Base-by-base conservation (phyloP, 2,113 vertebrate species). In the Callocephalon fimbriatum region DNA sequence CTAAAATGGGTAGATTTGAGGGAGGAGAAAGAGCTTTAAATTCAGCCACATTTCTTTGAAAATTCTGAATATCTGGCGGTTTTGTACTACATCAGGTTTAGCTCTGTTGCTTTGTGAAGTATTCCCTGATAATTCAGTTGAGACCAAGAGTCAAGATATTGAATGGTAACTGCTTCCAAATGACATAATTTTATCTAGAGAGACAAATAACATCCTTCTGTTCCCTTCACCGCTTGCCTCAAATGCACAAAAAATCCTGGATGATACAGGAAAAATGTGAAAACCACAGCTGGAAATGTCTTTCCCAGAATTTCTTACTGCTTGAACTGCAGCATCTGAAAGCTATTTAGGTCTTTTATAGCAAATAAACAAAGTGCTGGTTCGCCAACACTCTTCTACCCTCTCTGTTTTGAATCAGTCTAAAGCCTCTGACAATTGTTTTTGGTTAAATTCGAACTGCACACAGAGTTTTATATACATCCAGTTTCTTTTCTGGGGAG, bases 291-390 rank as follows among this genome's bases (percentile, higher is more conserved):
- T 88, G 83, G 76, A 90, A 91, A 87, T 71, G 79, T 87, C 78
- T 92, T 78, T 83, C 48, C 82, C 42, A 40, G 42, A 86, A 40
- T 77, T 37, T 86, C 61, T 78, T 93, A 42, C 47, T 68, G 74
- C 12, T 72, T 80, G 45, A 96, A 93, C 76, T 74, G 59, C 45
- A 86, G 78, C 67, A 95, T 95, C 96, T 97, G 62, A 93, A 94
- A 97, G 54, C 87, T 93, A 51, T 90, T 81, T 72, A 91, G 48
- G 77, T 94, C 38, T 96, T 92, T 95, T 70, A 63, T 74, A 89
- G 19, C 32, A 65, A 77, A 65, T 38, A 68, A 88, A 44, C 59
- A 29, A 95, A 86, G 16, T 74, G n/a, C 76, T 91, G 78, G 76
- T 88, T 77, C 76, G 9, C 16, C 27, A 63, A 9, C 7, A 15